These are phyloP conservation scores for Delia radicum DNA, from an alignment of 1,140 invertebrate genomes.

Conservation along the genomic window DNA sequence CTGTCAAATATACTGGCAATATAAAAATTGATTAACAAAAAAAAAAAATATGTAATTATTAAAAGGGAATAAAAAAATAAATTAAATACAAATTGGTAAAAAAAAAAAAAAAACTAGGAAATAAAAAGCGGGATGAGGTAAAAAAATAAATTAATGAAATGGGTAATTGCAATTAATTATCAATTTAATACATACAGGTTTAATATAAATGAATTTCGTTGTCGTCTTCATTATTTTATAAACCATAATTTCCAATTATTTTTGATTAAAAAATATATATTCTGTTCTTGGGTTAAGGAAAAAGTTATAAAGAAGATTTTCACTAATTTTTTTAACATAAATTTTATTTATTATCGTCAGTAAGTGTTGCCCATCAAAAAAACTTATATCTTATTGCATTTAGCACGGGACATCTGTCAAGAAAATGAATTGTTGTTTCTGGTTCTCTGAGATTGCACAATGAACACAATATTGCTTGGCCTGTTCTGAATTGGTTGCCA, in stretches of 20 bases:
- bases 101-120: background rate
- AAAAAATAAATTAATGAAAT: background rate
- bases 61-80: background rate
- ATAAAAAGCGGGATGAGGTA: background rate
- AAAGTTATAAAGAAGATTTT: no score
- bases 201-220: background rate
- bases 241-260: background rate
- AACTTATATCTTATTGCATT: no score
- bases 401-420: no score
- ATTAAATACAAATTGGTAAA: background rate
- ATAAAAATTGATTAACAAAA: constrained; percentile 19
- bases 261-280: constrained; percentile 6
- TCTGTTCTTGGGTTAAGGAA: background rate
- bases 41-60: background rate
- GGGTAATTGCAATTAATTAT: constrained; percentile 24
- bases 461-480: no score
- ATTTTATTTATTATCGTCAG: no score
- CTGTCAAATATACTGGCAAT: background rate
- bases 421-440: no score
- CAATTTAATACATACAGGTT: background rate
- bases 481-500: no score
- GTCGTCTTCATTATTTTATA: background rate
- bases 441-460: no score
- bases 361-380: no score
- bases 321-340: no score